A percentile compares a stretch with the other conserved stretches of the same genome.
Conservation (phyloP, 1,140 invertebrate genomes). For the Ceratitis capitata region DNA sequence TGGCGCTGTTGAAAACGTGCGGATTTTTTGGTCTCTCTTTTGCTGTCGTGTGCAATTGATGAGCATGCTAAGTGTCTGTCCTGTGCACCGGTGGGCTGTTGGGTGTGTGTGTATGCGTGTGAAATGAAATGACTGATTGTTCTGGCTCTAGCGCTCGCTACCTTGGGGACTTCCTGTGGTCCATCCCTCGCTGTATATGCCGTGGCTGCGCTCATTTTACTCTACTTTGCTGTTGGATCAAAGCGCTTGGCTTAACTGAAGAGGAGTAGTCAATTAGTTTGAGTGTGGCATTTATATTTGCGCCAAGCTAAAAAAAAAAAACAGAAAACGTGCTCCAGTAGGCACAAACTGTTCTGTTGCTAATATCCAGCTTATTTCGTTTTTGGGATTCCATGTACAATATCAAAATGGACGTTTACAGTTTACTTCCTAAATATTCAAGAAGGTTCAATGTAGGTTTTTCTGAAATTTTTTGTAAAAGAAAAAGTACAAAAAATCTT, state of each 20-base stretch:
- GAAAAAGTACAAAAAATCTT: too few species aligned
- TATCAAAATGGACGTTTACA: too few species aligned
- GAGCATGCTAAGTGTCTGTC: constrained; percentile 7
- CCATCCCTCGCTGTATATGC: not conserved
- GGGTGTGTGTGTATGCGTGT: not conserved
- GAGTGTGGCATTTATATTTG: constrained; percentile 29
- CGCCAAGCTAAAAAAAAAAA: too few species aligned
- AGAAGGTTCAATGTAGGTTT: too few species aligned
- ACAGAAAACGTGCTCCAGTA: too few species aligned
- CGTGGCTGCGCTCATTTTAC: not conserved
- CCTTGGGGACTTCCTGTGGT: too few species aligned
- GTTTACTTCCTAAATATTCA: too few species aligned
- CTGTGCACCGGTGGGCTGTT: not conserved
- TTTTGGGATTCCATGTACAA: too few species aligned
- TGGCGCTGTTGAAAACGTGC: not conserved
- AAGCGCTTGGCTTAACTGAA: not conserved
- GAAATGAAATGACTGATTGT: not conserved
- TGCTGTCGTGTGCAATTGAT: constrained; percentile 1
- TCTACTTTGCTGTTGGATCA: not conserved
- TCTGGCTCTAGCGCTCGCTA: not conserved
- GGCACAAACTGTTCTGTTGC: too few species aligned
- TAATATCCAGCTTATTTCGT: too few species aligned
- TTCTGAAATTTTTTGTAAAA: too few species aligned
- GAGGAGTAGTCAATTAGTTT: not conserved
- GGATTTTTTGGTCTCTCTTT: not conserved